phyloP scores from a whole-genome alignment of 2,797 vertebrate genomes.

The Hypotaenidia philippensis region DNA sequence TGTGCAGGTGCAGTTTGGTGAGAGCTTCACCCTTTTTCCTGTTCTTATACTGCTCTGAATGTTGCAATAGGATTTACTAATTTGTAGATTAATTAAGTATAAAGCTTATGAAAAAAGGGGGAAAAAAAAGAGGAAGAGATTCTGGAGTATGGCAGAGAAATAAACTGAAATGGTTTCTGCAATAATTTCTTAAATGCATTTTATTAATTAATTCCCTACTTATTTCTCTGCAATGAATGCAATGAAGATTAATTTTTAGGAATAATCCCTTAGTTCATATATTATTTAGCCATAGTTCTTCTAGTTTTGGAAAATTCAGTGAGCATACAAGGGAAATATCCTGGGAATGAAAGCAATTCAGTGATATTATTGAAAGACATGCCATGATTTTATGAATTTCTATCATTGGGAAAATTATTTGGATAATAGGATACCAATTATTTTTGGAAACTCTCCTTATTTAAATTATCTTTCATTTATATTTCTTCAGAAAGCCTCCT shows the following conservation, averaged over 20 bases:
- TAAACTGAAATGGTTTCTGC: not conserved
- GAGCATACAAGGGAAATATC: not conserved
- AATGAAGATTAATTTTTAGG: not conserved
- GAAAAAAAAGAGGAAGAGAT: accelerated
- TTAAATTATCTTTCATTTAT: not conserved
- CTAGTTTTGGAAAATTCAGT: not conserved
- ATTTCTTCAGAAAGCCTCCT: not conserved
- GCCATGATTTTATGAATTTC: not conserved
- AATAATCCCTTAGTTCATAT: not conserved
- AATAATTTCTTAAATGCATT: not conserved
- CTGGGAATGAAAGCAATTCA: not conserved
- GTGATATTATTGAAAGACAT: not conserved
- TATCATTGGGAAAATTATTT: not conserved
- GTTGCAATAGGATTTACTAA: not conserved
- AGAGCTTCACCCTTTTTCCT: not conserved
- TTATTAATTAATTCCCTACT: not conserved
- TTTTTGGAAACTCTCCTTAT: not conserved
- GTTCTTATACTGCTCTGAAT: not conserved
- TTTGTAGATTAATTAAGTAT: not conserved
- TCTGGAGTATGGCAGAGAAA: not conserved
- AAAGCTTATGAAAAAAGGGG: not conserved
- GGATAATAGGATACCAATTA: not conserved
- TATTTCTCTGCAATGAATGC: not conserved
- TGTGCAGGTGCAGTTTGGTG: not conserved
- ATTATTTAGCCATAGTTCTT: not conserved